Evolutionary conservation across 2,888 invertebrate species (phyloP), one percentile per base, ranked within the genome.

Genomic region (Xanthia icteritia): DNA sequence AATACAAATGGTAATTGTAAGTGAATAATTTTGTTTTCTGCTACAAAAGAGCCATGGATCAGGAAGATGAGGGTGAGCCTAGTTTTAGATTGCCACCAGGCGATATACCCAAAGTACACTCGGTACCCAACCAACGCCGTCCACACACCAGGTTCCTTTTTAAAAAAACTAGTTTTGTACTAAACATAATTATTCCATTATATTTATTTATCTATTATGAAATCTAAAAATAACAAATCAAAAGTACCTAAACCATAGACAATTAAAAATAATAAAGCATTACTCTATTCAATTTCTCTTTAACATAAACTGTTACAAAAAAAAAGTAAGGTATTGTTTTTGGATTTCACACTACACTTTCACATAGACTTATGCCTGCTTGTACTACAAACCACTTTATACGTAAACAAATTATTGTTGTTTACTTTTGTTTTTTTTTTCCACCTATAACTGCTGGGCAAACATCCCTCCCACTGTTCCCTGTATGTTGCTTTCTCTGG

Each of bases 51-150:
- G 91, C 91, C 90, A 96, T 96, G 96, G 96, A 96, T 80, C 90
- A 87, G 77, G 94, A 92, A 90, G 94, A 94, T 77, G 92, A 90
- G 88, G 89, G 90, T 91, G 90, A 90, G 88, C 88, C 90, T 86
- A 89, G 89, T 88, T 89, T 88, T 92, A 94, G 92, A 92, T 86
- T 92, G 91, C 85, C 91, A 69, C 86, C 91, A 68, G 93, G 90
- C 64, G 95, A 96, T 88, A 91, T 96, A 85, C 96, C 96, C 86
- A 94, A 94, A 94, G 94, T 96, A 92, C 96, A 96, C 93, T 92
- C 92, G 91, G 94, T 93, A 93, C 91, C 94, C 93, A 94, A 95
- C 94, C 91, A 92, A 90, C 94, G 92, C 95, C 96, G 95, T 95
- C 96, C 96, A 94, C 92, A 94, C 90, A 91, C 93, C 94, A 96